Evolutionary conservation across 2,113 vertebrate genomes (phyloP).

Genomic region (Sinocyclocheilus maitianheensis): DNA sequence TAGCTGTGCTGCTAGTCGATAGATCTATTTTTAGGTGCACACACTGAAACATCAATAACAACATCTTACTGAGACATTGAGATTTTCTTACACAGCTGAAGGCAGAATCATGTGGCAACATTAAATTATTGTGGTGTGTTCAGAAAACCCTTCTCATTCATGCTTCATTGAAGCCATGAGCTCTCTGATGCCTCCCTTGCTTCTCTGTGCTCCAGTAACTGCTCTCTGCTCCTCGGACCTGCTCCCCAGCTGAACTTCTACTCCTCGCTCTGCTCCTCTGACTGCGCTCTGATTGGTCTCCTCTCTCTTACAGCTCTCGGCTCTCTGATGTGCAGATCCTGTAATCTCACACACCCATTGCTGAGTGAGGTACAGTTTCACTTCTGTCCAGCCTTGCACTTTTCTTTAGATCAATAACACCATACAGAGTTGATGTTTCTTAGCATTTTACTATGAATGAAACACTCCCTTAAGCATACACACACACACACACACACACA

Average conservation of each 20-base stretch:
- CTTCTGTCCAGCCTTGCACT: constrained; percentile 8
- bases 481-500: background rate
- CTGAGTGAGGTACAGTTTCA: background rate
- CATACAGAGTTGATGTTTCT: constrained; percentile 3
- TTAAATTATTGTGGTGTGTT: background rate
- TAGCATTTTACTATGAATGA: background rate
- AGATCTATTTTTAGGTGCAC: constrained; percentile 14
- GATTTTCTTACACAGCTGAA: background rate
- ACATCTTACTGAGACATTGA: background rate
- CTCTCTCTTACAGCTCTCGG: background rate
- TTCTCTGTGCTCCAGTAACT: constrained; percentile 5
- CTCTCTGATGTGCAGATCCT: constrained; percentile 3
- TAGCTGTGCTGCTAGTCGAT: background rate
- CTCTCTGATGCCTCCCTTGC: background rate
- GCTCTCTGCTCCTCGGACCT: background rate
- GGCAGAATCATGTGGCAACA: background rate
- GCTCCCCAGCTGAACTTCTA: constrained; percentile 14
- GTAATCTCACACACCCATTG: constrained; percentile 3
- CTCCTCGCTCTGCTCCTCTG: background rate
- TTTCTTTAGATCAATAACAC: constrained; percentile 19
- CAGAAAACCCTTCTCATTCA: constrained; percentile 7
- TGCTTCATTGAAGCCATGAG: constrained; percentile 4
- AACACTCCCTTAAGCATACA: background rate
- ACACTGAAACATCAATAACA: constrained; percentile 29
- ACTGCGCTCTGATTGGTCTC: background rate